Evolutionary conservation across 2,797 vertebrate genomes (phyloP).

Genomic region (Mallotus villosus): DNA sequence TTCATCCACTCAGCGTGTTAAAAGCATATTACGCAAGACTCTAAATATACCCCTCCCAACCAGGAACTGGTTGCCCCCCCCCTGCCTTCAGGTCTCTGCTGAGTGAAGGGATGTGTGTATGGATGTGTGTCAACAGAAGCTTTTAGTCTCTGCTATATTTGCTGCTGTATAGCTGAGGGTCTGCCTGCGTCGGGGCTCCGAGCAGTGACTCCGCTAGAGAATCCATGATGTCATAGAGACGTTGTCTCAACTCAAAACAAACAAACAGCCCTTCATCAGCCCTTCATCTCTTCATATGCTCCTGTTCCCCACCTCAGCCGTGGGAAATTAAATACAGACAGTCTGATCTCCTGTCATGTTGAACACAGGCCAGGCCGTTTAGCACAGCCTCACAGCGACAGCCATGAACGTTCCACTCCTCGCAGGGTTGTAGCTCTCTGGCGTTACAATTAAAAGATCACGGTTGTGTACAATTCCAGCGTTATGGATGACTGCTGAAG

Average conservation of each 20-base stretch:
- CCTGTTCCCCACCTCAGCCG: background rate
- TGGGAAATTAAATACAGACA: no score
- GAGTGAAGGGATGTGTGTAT: constrained; percentile 10
- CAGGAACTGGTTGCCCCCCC: constrained; percentile 57
- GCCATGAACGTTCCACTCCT: no score
- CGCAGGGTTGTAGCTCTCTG: no score
- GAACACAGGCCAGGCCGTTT: no score
- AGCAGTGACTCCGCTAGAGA: constrained; percentile 47
- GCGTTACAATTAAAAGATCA: no score
- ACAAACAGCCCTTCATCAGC: background rate
- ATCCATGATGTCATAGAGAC: constrained; percentile 31
- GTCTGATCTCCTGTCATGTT: no score
- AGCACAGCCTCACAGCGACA: no score
- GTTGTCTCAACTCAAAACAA: background rate
- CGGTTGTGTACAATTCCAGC: no score
- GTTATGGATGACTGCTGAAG: constrained; percentile 21
- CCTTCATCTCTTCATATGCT: background rate
- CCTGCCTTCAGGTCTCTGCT: constrained; percentile 42
- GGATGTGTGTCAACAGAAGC: constrained; percentile 9
- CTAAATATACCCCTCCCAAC: constrained; percentile 71
- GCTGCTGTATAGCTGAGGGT: constrained; percentile 29
- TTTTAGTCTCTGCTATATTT: constrained; percentile 41
- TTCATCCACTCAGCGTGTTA: constrained; percentile 76
- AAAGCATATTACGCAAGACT: constrained; percentile 79
- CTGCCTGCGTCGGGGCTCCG: constrained; percentile 22